These are phyloP conservation scores for Ceratitis capitata DNA, from an alignment of 1,140 invertebrate species.

Conservation along the genomic window DNA sequence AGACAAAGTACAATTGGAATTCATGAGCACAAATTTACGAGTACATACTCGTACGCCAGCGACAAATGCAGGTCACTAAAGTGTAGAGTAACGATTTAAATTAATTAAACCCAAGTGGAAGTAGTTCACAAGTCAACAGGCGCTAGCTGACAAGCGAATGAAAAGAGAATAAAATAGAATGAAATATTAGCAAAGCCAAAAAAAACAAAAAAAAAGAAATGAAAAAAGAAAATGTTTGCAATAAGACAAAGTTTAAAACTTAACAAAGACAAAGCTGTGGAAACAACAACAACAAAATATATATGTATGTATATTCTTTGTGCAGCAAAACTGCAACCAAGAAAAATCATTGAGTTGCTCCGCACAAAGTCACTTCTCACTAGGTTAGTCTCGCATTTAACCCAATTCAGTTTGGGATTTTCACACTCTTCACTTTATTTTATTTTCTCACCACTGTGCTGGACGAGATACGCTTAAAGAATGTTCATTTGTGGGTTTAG, in stretches of 20 bases:
- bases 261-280: not conserved
- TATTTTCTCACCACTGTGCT: not conserved
- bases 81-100: slow-evolving; percentile 21
- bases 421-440: not conserved
- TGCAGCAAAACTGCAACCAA: not conserved
- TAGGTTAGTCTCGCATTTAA: slow-evolving; percentile 33
- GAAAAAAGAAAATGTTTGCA: not conserved
- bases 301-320: not conserved
- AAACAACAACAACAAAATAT: not conserved
- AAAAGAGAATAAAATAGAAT: not conserved
- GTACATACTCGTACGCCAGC: not conserved
- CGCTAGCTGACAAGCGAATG: not conserved
- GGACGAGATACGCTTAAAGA: not conserved
- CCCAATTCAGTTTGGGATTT: not conserved
- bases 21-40: not conserved
- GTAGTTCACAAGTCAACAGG: slow-evolving; percentile 31
- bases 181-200: too few species aligned
- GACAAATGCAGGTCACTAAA: slow-evolving; percentile 5
- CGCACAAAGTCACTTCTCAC: not conserved
- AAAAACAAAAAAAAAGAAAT: not conserved
- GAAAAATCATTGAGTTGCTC: not conserved
- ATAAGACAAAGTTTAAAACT: not conserved
- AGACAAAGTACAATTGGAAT: not conserved
- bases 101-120: slow-evolving; percentile 22
- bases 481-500: not conserved